These are phyloP conservation scores for Sphecodes monilicornis DNA, from an alignment of 2,888 invertebrate species.

Conservation along the genomic window DNA sequence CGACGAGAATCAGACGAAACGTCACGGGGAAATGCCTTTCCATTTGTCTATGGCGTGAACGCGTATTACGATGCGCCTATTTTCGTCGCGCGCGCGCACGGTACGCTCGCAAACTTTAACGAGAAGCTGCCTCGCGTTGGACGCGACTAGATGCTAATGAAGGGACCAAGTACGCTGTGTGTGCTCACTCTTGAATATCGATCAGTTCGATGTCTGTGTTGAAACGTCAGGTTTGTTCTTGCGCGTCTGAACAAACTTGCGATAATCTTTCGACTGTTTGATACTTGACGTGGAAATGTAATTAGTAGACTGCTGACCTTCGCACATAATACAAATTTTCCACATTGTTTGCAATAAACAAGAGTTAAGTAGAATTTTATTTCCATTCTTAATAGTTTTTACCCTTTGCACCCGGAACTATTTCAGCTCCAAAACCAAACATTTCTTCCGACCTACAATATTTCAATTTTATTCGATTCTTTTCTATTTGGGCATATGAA, in stretches of 20 bases:
- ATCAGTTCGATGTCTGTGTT: not conserved
- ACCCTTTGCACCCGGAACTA: no score
- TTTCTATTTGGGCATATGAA: no score
- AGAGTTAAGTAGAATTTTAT: no score
- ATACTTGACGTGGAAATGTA: no score
- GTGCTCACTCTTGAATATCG: not conserved
- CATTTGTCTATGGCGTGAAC: conserved; percentile 24
- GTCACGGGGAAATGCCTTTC: conserved; percentile 32
- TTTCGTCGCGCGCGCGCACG: conserved; percentile 21
- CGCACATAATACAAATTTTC: no score
- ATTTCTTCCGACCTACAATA: no score
- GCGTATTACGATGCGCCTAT: conserved; percentile 16
- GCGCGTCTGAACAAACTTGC: not conserved
- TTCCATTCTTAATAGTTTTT: no score
- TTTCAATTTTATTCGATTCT: no score
- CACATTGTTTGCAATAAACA: no score
- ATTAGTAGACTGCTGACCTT: no score
- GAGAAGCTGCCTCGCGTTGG: not conserved
- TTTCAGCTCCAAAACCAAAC: no score
- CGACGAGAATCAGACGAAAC: conserved; percentile 39
- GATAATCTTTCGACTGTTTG: no score
- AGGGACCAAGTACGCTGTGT: not conserved
- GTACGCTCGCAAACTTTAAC: conserved; percentile 18
- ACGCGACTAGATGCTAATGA: not conserved
- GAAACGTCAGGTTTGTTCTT: not conserved